Evolutionary conservation across 2,888 invertebrate species (phyloP).

Genomic region (Scaeva pyrastri): DNA sequence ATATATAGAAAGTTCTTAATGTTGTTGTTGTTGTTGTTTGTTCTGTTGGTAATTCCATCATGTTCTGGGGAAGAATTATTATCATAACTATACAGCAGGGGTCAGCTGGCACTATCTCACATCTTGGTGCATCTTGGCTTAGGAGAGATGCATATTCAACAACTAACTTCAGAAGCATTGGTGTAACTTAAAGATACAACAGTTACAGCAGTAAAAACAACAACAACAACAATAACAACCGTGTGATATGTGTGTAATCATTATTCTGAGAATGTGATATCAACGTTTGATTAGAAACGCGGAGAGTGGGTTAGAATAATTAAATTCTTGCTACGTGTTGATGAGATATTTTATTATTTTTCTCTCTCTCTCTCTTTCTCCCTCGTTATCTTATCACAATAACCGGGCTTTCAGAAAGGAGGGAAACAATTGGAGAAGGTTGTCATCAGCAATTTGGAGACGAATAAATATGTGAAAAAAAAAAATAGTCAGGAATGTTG

Average conservation of each 20-base stretch:
- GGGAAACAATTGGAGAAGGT: neutral
- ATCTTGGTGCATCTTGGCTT: constrained; percentile 53
- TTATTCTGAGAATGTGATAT: constrained; percentile 63
- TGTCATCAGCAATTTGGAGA: neutral
- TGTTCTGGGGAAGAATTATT: constrained; percentile 44
- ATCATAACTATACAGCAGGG: constrained; percentile 48
- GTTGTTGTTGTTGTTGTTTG: constrained; percentile 41
- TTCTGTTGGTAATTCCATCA: constrained; percentile 15
- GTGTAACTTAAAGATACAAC: constrained; percentile 15
- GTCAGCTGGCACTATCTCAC: constrained; percentile 69
- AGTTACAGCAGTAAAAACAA: neutral
- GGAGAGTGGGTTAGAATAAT: constrained; percentile 70
- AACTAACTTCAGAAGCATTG: constrained; percentile 2
- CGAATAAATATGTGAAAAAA: too few relatives aligned
- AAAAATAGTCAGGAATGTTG: constrained; percentile 1
- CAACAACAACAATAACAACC: neutral
- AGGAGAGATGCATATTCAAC: neutral
- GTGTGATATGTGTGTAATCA: constrained; percentile 37
- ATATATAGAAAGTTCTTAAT: constrained; percentile 11
- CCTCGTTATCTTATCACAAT: constrained; percentile 7
- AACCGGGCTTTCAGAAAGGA: neutral
- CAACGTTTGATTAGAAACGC: constrained; percentile 54
- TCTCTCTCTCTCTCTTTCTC: neutral
- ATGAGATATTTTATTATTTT: constrained; percentile 36
- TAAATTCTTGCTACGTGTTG: constrained; percentile 67